These are phyloP conservation scores for Zosterops pallidus DNA, from an alignment of 2,113 vertebrate genomes.

Conservation along the genomic window DNA sequence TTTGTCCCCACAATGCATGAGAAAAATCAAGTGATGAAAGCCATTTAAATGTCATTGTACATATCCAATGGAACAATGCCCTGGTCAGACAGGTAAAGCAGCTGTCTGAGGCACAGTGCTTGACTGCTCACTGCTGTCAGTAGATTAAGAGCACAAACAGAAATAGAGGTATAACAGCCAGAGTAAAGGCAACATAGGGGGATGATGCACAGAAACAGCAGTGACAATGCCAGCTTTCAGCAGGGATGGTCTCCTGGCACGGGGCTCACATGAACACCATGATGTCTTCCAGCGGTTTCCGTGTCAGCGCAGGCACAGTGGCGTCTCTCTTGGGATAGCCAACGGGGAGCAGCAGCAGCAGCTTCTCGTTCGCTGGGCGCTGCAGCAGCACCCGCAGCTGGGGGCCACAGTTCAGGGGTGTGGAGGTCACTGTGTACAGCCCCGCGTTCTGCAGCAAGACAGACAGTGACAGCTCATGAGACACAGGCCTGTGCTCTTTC, in stretches of 20 bases:
- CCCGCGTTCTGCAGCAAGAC: constrained; percentile 82
- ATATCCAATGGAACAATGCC: neutral
- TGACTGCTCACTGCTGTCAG: neutral
- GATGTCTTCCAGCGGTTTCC: constrained; percentile 86
- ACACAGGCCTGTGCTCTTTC: neutral
- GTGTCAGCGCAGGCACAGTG: constrained; percentile 83
- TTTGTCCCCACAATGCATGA: neutral
- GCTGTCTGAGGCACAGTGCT: neutral
- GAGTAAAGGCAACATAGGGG: neutral
- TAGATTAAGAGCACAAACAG: neutral
- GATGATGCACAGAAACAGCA: neutral
- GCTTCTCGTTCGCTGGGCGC: constrained; percentile 89
- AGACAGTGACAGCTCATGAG: neutral
- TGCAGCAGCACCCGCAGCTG: constrained; percentile 84
- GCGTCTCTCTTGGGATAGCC: constrained; percentile 86
- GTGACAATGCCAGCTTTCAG: neutral
- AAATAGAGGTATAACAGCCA: neutral
- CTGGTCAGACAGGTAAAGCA: neutral
- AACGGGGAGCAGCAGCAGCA: constrained; percentile 90
- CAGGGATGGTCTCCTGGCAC: fast-evolving
- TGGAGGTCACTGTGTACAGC: constrained; percentile 90
- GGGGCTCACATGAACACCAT: constrained; percentile 80
- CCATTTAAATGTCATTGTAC: neutral
- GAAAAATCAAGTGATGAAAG: neutral
- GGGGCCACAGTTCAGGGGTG: constrained; percentile 93